Evolutionary conservation across 2,797 vertebrate species (phyloP), one percentile per base, ranked within the genome.

Genomic region (Aldrovandia affinis): DNA sequence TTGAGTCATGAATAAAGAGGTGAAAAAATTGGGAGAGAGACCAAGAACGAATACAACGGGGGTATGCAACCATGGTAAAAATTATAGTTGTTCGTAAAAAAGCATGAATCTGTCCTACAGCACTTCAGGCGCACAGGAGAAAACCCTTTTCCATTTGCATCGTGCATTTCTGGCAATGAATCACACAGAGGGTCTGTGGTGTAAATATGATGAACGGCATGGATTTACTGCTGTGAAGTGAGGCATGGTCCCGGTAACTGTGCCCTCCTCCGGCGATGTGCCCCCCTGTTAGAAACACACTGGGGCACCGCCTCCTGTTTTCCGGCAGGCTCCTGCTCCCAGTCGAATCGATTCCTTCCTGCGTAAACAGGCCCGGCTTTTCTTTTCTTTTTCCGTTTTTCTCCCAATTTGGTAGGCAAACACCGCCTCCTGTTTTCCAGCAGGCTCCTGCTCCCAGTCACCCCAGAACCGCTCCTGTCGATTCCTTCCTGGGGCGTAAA

Each of bases 161-260:
- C 39, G 57, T 50, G 28, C 50, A 57, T 36, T 39, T 63, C 57
- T 61, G 75, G 59, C 57, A 65, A 65, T 65, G 42, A 79, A 52
- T 83, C 83, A 79, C n/a, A 30, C 30, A 77, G 75, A 52, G 59
- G 20, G 57, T 57, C 25, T 61, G 28, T 78, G 30, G 54, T 36
- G 83, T 52, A 65, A 79, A 83, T 50, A 79, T 52, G 83, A 79
- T 65, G 55, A 59, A 61, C 2, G 28, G 57, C 47, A 44, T 65
- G 18, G 30, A 52, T 77, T 83, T 52, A n/a, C 75, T 22, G 61
- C 25, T 28, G 47, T 22, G 52, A 54, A 20, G 77, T 18, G 10
- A 65, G 57, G 47, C 47, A 61, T 47, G 39, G 83, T 65, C 57
- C 65, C 30, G 77, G 83, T 61, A 59, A 61, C 25, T 2, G 61